Evolutionary conservation across 2,113 vertebrate genomes (phyloP).

Genomic region (Stictonetta naevosa): DNA sequence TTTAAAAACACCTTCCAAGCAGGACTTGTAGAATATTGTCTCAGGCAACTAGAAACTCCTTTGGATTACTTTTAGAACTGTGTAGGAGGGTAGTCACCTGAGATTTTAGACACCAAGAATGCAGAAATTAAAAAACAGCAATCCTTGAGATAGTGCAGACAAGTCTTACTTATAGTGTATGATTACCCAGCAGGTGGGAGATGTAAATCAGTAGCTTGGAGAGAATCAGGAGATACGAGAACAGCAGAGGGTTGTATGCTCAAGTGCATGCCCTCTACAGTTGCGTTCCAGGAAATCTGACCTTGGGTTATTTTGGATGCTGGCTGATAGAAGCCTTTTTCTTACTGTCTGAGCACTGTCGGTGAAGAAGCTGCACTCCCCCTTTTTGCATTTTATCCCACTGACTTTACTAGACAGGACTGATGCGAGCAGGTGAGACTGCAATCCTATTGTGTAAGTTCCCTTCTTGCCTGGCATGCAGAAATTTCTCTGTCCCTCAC

Average conservation of each 20-base stretch:
- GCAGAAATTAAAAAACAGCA: neutral
- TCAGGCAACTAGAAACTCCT: neutral
- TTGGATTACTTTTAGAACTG: neutral
- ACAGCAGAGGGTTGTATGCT: neutral
- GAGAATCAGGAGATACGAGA: neutral
- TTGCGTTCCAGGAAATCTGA: neutral
- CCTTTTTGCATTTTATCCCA: neutral
- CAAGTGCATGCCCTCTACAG: neutral
- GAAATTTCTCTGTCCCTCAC: neutral
- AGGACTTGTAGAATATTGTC: neutral
- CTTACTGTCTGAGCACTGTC: neutral
- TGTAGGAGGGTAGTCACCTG: neutral
- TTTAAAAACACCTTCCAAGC: neutral
- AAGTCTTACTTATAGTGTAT: neutral
- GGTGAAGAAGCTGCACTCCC: slow-evolving; percentile 8
- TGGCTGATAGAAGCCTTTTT: slow-evolving; percentile 13
- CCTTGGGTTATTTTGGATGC: slow-evolving; percentile 43
- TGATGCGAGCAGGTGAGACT: neutral
- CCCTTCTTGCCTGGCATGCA: neutral
- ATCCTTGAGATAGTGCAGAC: neutral
- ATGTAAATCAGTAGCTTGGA: slow-evolving; percentile 50
- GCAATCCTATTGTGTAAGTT: neutral
- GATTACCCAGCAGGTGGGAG: slow-evolving; percentile 40
- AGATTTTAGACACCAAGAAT: neutral
- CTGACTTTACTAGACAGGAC: neutral